Conservation (phyloP, 2,888 invertebrate species). For the Phaonia tiefii region DNA sequence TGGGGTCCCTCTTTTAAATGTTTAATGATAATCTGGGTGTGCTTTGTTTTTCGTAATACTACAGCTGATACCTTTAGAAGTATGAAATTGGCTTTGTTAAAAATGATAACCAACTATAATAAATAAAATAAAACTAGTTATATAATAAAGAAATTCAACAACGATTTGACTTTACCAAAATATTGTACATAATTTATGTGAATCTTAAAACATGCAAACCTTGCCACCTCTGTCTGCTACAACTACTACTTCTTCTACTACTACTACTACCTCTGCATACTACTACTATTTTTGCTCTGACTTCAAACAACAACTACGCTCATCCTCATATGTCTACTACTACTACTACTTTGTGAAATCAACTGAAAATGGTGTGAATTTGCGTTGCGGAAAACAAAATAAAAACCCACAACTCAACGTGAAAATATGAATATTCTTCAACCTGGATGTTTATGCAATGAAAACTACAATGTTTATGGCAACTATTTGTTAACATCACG, state of each 20-base stretch:
- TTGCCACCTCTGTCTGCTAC: conserved; percentile 37
- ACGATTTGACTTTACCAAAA: conserved; percentile 50
- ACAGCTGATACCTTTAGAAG: too few species aligned
- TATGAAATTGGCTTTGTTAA: too few species aligned
- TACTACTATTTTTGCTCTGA: conserved; percentile 23
- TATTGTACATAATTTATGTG: conserved; percentile 59
- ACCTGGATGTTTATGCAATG: conserved; percentile 12
- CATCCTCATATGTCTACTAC: conserved; percentile 4
- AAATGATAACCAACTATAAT: too few species aligned
- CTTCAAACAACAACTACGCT: conserved; percentile 23
- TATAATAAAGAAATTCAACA: conserved; percentile 36
- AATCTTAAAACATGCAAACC: conserved; percentile 59
- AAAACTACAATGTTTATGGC: conserved; percentile 26
- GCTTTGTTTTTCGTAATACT: background rate
- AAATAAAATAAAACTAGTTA: too few species aligned
- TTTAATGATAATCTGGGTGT: background rate
- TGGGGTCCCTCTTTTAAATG: too few species aligned
- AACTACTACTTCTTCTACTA: conserved; percentile 24
- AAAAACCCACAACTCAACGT: conserved; percentile 12
- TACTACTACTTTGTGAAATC: background rate
- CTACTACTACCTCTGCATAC: conserved; percentile 12
- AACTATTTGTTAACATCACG: conserved; percentile 44
- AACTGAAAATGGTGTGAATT: conserved; percentile 25
- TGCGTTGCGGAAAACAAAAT: conserved; percentile 40
- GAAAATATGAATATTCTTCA: background rate